Base-by-base conservation (phyloP, 2,113 vertebrate genomes). In the Rhea pennata region DNA sequence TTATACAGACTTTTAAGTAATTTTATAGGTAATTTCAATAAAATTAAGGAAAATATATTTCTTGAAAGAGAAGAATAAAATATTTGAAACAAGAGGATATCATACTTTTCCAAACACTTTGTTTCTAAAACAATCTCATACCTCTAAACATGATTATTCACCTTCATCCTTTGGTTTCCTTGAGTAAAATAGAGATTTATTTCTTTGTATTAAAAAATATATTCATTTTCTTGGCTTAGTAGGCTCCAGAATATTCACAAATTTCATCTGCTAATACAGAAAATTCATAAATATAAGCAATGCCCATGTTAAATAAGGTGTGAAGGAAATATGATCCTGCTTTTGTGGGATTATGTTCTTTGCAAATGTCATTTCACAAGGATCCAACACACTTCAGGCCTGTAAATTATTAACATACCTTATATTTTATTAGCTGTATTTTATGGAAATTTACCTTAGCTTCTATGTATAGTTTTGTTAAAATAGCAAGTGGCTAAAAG, bases 381-480 rank as follows among this genome's bases (percentile, higher is more conserved):
- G 13, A 33, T 69, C 78, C 59, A 76, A 53, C 42, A 75, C 39
- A 86, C 65, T 93, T 93, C 66, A 97, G 53, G 10, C 1, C 36
- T 84, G 80, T 98, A 96, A 95, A 97, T 97, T 97, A 97, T 97
- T 97, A 88, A 97, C 84, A 17, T 66, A 50, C 23, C 40, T 92
- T 96, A 90, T 76, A 65, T 93, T 71, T 96, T 56, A 53, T 96
- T 96, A 96, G 58, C 36, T 88, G 17, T 54, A 82, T 93, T 72
- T 92, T 83, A 92, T 85, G 82, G 74, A 97, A 96, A 97, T 94
- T 59, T 91, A 96, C 83, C 64, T 77, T 96, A 89, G 89, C 91
- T 90, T 40, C 91, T 95, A 77, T 54, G 10, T 74, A 27, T 78
- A 90, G 88, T 96, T 95, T 82, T 74, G 87, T 93, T 97, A 95